Evolutionary conservation across 2,797 vertebrate genomes (phyloP).

Genomic region (Hemitrygon akajei): DNA sequence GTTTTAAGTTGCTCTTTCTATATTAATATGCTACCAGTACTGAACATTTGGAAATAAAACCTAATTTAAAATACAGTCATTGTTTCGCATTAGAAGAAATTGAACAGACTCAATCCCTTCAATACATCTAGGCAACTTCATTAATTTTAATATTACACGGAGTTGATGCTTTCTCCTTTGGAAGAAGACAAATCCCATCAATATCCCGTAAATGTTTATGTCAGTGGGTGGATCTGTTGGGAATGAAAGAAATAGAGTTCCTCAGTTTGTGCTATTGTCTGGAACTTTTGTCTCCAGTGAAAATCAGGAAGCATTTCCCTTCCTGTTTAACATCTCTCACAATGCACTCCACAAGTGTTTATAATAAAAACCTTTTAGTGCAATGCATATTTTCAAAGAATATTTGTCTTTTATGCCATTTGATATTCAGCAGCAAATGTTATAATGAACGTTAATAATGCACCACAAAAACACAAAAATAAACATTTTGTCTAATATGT

Average conservation of each 20-base stretch:
- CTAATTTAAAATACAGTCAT: too few species aligned
- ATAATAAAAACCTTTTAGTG: background rate
- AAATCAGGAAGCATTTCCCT: background rate
- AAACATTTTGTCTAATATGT: background rate
- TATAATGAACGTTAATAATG: background rate
- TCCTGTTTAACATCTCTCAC: background rate
- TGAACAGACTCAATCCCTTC: background rate
- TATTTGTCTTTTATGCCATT: background rate
- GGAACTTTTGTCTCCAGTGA: background rate
- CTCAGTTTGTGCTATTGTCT: background rate
- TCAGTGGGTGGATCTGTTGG: background rate
- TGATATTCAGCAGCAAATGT: background rate
- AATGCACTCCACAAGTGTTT: background rate
- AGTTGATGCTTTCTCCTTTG: background rate
- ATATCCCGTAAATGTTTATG: background rate
- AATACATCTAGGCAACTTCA: too few species aligned
- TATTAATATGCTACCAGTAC: too few species aligned
- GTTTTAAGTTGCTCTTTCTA: too few species aligned
- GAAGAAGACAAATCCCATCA: background rate
- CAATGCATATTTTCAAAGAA: background rate
- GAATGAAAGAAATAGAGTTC: background rate
- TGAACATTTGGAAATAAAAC: background rate
- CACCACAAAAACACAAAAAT: background rate
- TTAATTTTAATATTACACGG: background rate
- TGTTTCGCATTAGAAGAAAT: background rate